These are phyloP conservation scores for Leptopilina myrica DNA, from an alignment of 2,888 invertebrate genomes.

Conservation along the genomic window DNA sequence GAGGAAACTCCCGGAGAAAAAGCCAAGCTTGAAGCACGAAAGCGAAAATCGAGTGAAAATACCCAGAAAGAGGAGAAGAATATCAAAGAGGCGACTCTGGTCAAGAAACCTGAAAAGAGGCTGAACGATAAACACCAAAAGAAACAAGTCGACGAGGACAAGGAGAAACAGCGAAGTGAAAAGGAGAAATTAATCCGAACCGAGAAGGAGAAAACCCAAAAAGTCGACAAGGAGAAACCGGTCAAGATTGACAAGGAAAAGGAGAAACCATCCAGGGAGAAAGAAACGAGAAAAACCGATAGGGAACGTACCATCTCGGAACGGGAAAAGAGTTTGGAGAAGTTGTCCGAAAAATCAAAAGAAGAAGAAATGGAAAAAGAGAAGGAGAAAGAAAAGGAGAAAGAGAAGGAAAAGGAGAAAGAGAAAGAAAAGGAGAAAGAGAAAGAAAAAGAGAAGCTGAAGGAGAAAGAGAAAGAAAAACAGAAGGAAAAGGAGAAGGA, in stretches of 20 bases:
- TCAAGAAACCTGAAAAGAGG: constrained; percentile 73
- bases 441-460: constrained; percentile 43
- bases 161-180: background rate
- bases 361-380: constrained; percentile 45
- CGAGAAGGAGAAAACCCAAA: constrained; percentile 57
- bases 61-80: constrained; percentile 70
- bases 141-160: constrained; percentile 48
- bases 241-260: background rate
- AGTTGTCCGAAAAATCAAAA: constrained; percentile 43
- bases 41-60: constrained; percentile 73
- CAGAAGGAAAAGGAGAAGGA: background rate
- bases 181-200: constrained; percentile 57
- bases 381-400: constrained; percentile 21
- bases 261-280: constrained; percentile 1
- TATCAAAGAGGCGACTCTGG: constrained; percentile 68
- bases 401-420: constrained; percentile 51
- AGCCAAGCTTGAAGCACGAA: constrained; percentile 70
- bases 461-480: constrained; percentile 35
- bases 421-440: constrained; percentile 48
- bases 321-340: background rate
- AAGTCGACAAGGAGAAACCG: background rate
- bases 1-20: constrained; percentile 73
- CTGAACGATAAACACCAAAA: constrained; percentile 61
- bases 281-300: background rate
- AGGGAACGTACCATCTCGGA: background rate